A percentile compares a stretch with the other conserved stretches of the same genome.
Evolutionary conservation across 2,888 invertebrate species (phyloP).

Genomic region (Hirudinaria manillensis): DNA sequence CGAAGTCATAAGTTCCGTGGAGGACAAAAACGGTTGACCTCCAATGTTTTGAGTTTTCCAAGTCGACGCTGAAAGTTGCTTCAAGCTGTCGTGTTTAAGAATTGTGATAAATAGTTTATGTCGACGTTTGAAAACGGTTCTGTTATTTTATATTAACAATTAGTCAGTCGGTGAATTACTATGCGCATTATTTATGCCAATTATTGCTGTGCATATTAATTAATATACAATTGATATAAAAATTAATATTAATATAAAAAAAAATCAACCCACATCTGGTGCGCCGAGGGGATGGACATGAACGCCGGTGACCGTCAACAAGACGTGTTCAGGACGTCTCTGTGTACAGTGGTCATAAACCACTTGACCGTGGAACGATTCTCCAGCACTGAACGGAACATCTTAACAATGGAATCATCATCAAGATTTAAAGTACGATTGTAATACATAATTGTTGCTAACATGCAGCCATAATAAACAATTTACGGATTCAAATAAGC

Average conservation of each 20-base stretch:
- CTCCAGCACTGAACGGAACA: constrained; percentile 26
- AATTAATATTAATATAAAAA: too few species aligned
- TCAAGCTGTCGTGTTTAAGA: not conserved
- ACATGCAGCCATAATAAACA: too few species aligned
- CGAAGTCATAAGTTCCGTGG: constrained; percentile 6
- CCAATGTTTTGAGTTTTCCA: not conserved
- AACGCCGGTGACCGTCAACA: not conserved
- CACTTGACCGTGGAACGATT: constrained; percentile 5
- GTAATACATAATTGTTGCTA: not conserved
- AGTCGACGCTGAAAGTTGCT: not conserved
- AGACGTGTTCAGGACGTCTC: constrained; percentile 18
- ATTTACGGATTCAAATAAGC: too few species aligned
- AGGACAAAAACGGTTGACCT: not conserved
- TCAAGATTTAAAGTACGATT: not conserved
- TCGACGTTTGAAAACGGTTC: not conserved
- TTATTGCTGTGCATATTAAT: too few species aligned
- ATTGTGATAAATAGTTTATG: not conserved
- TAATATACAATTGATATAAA: too few species aligned
- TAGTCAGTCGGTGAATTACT: too few species aligned
- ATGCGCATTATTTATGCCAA: too few species aligned
- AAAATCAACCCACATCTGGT: too few species aligned
- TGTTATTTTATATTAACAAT: too few species aligned
- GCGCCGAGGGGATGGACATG: not conserved
- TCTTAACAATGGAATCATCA: constrained; percentile 5
- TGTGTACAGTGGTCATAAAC: constrained; percentile 28